Base-by-base conservation (phyloP, 2,797 vertebrate genomes). In the Myotis planiceps region DNA sequence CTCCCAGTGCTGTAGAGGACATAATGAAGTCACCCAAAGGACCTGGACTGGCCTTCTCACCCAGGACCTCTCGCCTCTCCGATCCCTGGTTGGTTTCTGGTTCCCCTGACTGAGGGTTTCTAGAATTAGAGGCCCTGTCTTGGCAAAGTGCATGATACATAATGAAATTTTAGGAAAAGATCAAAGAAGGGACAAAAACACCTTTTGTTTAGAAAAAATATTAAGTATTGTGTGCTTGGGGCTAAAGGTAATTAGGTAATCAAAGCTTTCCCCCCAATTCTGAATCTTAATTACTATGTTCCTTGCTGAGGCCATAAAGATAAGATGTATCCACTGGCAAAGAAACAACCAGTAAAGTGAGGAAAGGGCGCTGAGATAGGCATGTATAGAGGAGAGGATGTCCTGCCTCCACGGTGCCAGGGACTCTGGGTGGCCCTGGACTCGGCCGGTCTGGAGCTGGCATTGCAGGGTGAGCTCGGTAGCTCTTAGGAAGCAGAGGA, bases 401-500 rank as follows among this genome's bases (percentile, higher is more conserved):
- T 14, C 16, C 34, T 0, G 3, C 47, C 63, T 78, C 19, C 2
- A 0, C 0, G 0, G 6, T 21, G 21, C 63, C 75, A 25, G 63
- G 53, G 12, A 39, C 27, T n/a, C 6, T 1, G 8, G 49, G 27
- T 10, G n/a, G 34, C 32, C 32, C 6, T 29, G n/a, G 60, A 29
- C 7, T 15, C 0, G 0, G 68, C 1, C 3, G 8, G 0, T 0
- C 18, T 16, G 16, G 66, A 39, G 32, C 85, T 60, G 58, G 14
- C 21, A 5, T 18, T n/a, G 18, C 87, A 60, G 72, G 18, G 47
- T 6, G 12, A 47, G n/a, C 49, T 34, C 5, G 2, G 8, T 9
- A 6, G n/a, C 27, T 75, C 66, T 45, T 14, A 15, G 12, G 39
- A 65, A 69, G 32, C 23, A 16, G 37, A 47, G n/a, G 27, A 3